A percentile compares a stretch with the other conserved stretches of the same genome.
These are phyloP conservation scores for Penaeus japonicus DNA, from an alignment of 1,140 invertebrate genomes.

Conservation along the genomic window DNA sequence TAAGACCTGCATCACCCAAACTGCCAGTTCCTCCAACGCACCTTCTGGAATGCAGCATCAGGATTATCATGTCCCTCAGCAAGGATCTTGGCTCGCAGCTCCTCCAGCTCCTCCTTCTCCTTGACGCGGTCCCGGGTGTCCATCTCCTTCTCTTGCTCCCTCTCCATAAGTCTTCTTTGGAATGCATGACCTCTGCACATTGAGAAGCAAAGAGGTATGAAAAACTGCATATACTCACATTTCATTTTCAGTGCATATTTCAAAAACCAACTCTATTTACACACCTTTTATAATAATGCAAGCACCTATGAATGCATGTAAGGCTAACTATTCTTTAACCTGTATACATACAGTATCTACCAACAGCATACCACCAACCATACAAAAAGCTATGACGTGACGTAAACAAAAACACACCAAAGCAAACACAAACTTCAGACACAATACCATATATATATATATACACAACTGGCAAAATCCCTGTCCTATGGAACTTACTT, in stretches of 20 bases:
- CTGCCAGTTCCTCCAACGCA: constrained; percentile 59
- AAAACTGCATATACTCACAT: neutral
- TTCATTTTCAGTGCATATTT: neutral
- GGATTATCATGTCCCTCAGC: constrained; percentile 81
- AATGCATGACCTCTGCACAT: constrained; percentile 82
- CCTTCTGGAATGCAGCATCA: constrained; percentile 81
- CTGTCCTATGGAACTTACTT: constrained; percentile 70
- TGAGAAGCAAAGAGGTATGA: neutral
- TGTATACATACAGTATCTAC: too few relatives aligned
- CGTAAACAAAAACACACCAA: too few relatives aligned
- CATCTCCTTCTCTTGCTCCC: constrained; percentile 89
- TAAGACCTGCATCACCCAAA: neutral
- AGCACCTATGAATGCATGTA: too few relatives aligned
- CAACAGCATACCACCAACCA: too few relatives aligned
- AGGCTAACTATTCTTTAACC: too few relatives aligned
- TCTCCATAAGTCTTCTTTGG: constrained; percentile 83
- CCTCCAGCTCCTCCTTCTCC: constrained; percentile 92
- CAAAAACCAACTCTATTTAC: too few relatives aligned
- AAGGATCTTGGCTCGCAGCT: constrained; percentile 83
- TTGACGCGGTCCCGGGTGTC: constrained; percentile 88
- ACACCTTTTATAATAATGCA: too few relatives aligned
- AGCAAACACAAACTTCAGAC: too few relatives aligned
- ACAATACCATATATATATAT: too few relatives aligned
- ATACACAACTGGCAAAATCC: too few relatives aligned
- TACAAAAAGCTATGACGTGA: too few relatives aligned